Evolutionary conservation across 2,113 vertebrate genomes (phyloP).

Genomic region (Hyla sarda): DNA sequence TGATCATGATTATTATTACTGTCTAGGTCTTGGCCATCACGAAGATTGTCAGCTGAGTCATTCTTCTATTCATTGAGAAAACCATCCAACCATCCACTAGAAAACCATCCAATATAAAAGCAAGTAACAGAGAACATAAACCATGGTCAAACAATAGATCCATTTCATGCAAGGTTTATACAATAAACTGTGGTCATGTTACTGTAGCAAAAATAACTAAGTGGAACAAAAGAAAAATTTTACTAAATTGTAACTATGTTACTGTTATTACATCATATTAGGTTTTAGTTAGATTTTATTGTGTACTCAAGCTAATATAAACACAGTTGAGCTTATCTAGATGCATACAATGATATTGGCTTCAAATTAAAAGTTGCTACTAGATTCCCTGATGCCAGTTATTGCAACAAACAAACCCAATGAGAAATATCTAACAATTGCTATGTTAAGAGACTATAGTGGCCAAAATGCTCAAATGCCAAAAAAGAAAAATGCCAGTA

Average conservation of each 20-base stretch:
- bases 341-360: no score
- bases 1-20: not conserved
- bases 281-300: not conserved
- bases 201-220: not conserved
- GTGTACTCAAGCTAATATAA: not conserved
- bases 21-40: not conserved
- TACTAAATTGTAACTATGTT: not conserved
- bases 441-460: no score
- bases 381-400: no score
- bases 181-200: not conserved
- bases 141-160: not conserved
- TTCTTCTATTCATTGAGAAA: not conserved
- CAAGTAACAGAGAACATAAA: not conserved
- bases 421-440: no score
- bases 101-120: no score
- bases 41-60: not conserved
- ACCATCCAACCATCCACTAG: no score
- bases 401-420: no score
- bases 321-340: no score
- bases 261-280: not conserved
- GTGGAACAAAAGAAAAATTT: not conserved
- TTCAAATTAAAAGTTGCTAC: no score
- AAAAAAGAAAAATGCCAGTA: no score
- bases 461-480: no score
- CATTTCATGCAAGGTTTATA: not conserved